A percentile compares a stretch with the other conserved stretches of the same genome.
These are phyloP conservation scores for Drosophila phalerata DNA, from an alignment of 2,888 invertebrate species.

Conservation along the genomic window DNA sequence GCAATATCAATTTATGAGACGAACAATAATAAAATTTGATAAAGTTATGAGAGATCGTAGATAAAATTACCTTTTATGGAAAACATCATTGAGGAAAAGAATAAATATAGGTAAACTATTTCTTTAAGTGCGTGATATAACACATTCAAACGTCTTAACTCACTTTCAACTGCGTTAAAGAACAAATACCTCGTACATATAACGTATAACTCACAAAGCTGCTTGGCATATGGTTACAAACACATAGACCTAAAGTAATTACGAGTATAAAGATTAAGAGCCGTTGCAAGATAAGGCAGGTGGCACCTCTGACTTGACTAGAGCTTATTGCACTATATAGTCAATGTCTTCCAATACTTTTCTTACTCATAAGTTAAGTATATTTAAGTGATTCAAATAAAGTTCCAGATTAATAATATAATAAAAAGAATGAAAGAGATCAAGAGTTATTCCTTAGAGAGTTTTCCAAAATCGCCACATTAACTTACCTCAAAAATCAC, in stretches of 20 bases:
- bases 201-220: not conserved
- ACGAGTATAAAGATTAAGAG: constrained; percentile 26
- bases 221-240: constrained; percentile 1
- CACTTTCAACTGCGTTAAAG: not conserved
- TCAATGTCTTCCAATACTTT: not conserved
- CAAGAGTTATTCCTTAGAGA: not conserved
- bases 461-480: not conserved
- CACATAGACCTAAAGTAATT: constrained; percentile 7
- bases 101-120: not conserved
- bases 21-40: not conserved
- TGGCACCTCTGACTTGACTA: not conserved
- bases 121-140: not conserved
- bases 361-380: constrained; percentile 2
- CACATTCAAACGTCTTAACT: not conserved
- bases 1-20: not conserved
- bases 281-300: constrained; percentile 21
- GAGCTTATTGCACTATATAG: not conserved
- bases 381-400: not conserved
- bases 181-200: not conserved
- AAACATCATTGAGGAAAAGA: not conserved
- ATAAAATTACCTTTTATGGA: no score
- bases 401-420: not conserved
- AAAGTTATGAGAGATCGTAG: not conserved
- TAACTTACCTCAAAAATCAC: not conserved
- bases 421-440: not conserved